Percentiles rank a stretch among this genome's conserved stretches.
phyloP scores from a whole-genome alignment of 2,888 invertebrate species.

The Norana najaformis region DNA sequence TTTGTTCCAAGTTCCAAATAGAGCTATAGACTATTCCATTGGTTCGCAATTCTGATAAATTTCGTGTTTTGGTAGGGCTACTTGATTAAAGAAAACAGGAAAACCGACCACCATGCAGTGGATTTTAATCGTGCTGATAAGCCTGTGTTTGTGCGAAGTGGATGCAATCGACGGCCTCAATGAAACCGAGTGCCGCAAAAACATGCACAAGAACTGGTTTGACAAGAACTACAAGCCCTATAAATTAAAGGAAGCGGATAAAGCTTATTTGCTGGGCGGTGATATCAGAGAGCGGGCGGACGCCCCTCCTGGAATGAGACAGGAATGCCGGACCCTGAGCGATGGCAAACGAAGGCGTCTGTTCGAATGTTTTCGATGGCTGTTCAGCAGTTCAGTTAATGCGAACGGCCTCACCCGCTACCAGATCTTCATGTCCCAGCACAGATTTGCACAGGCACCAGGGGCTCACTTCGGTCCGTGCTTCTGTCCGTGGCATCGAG shows the following conservation, averaged over 20 bases:
- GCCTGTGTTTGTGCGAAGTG: neutral
- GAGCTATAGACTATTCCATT: too few relatives aligned
- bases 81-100: neutral
- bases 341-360: neutral
- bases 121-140: neutral
- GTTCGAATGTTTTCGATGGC: neutral
- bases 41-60: neutral
- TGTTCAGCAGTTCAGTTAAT: neutral
- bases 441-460: neutral
- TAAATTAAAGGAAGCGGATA: neutral
- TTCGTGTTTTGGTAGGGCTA: neutral
- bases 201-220: neutral
- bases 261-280: neutral
- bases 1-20: neutral
- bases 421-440: slow-evolving; percentile 23
- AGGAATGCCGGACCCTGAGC: slow-evolving; percentile 16
- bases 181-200: neutral
- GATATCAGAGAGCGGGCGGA: neutral
- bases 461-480: slow-evolving; percentile 25
- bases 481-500: slow-evolving; percentile 22
- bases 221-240: neutral
- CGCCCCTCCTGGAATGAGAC: neutral
- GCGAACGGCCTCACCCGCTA: neutral
- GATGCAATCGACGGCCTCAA: neutral
- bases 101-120: neutral